Evolutionary conservation across 2,888 invertebrate genomes (phyloP).

Genomic region (Sussaba pulchella): DNA sequence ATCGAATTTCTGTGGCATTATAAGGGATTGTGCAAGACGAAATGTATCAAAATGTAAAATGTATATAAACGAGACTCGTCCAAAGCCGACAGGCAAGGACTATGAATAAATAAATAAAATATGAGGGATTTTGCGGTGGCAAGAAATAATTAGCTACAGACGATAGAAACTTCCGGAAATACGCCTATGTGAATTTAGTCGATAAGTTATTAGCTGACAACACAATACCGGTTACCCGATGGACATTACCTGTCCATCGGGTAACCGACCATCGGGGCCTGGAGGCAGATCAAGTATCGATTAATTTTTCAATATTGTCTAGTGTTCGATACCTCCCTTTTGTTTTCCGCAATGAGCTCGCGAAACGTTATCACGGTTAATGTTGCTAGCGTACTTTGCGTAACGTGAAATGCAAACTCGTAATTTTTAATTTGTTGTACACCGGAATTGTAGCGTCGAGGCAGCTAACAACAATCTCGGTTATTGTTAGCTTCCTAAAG

Average conservation of each 20-base stretch:
- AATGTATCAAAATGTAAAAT: too few relatives aligned
- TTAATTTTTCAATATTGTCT: constrained; percentile 9
- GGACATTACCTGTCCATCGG: too few relatives aligned
- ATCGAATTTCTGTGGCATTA: constrained; percentile 1
- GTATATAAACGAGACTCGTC: too few relatives aligned
- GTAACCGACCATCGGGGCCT: too few relatives aligned
- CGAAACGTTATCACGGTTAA: background rate
- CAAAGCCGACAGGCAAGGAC: too few relatives aligned
- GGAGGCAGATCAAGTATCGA: background rate
- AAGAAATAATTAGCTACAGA: constrained; percentile 19
- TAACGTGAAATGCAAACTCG: constrained; percentile 3
- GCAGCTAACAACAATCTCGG: background rate
- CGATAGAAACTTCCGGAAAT: constrained; percentile 13
- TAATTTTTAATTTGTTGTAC: background rate
- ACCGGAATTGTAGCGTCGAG: background rate
- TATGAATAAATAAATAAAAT: too few relatives aligned
- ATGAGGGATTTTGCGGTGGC: background rate
- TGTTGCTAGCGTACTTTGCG: background rate
- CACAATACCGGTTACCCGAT: background rate
- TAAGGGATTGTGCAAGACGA: too few relatives aligned
- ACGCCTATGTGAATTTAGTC: constrained; percentile 4
- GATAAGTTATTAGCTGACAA: constrained; percentile 13
- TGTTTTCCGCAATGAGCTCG: background rate
- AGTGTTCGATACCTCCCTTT: constrained; percentile 6
- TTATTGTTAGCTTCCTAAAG: too few relatives aligned